Conservation (phyloP, 2,113 vertebrate species). For the Oryzias curvinotus region DNA sequence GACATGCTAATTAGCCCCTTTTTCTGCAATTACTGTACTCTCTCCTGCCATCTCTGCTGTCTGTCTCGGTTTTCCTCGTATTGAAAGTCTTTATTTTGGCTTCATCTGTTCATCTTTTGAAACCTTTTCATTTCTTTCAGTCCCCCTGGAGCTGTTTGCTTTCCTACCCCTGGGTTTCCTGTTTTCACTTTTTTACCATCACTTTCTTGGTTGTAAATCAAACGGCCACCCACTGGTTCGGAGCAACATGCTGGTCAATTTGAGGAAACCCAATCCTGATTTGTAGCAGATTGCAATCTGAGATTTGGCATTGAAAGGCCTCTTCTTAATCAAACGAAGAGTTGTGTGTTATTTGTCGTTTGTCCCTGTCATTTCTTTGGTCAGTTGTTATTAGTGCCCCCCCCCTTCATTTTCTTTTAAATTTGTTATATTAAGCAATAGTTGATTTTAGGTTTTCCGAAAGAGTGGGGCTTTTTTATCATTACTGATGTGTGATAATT, state of each 20-base stretch:
- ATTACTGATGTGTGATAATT: background rate
- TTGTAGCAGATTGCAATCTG: slow-evolving; percentile 64
- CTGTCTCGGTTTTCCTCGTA: slow-evolving; percentile 26
- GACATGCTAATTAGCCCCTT: slow-evolving; percentile 66
- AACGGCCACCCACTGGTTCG: slow-evolving; percentile 49
- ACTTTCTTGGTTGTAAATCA: slow-evolving; percentile 51
- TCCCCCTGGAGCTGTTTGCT: slow-evolving; percentile 9
- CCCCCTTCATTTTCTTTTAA: slow-evolving; percentile 3
- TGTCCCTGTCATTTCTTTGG: slow-evolving; percentile 38
- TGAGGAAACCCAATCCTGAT: slow-evolving; percentile 63
- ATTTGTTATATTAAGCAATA: background rate
- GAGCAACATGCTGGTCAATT: slow-evolving; percentile 52
- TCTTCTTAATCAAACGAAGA: slow-evolving; percentile 45
- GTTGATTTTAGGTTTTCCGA: slow-evolving; percentile 2
- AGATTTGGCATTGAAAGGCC: slow-evolving; percentile 38
- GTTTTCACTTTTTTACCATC: slow-evolving; percentile 14
- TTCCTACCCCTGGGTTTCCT: background rate
- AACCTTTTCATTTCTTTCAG: slow-evolving; percentile 8
- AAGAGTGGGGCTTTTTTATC: background rate
- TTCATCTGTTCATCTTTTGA: slow-evolving; percentile 23
- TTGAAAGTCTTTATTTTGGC: slow-evolving; percentile 30
- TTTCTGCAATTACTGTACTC: slow-evolving; percentile 67
- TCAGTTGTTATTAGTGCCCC: background rate
- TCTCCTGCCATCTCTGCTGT: slow-evolving; percentile 27
- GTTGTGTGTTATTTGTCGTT: slow-evolving; percentile 25